Conservation (phyloP, 1,140 invertebrate species). For the Orchestia grillus region DNA sequence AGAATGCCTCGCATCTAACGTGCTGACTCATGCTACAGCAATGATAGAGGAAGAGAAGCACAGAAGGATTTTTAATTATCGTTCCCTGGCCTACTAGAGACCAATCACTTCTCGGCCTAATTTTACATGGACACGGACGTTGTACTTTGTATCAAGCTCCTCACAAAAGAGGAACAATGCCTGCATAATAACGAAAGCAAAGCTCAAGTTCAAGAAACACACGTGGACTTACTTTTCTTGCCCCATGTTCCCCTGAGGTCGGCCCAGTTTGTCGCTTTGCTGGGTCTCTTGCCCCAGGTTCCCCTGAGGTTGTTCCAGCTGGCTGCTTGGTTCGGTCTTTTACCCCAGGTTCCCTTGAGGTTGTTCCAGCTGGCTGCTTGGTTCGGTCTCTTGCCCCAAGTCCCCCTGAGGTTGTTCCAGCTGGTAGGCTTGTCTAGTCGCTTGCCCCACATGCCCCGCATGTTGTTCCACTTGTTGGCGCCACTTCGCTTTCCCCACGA, state of each 20-base stretch:
- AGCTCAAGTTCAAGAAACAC: neutral
- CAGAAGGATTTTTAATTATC: neutral
- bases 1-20: neutral
- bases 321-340: neutral
- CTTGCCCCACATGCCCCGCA: constrained; percentile 23
- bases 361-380: neutral
- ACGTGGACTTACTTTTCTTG: constrained; percentile 22
- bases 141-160: neutral
- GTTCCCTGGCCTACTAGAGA: neutral
- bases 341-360: constrained; percentile 28
- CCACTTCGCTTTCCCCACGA: constrained; percentile 41
- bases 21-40: neutral
- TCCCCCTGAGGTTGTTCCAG: neutral
- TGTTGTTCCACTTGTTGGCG: neutral
- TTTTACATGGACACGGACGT: neutral
- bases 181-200: neutral
- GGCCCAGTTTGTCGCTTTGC: neutral
- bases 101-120: neutral
- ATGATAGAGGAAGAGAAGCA: neutral
- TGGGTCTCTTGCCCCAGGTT: constrained; percentile 20
- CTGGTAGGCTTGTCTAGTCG: neutral
- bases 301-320: constrained; percentile 30
- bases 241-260: constrained; percentile 21
- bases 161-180: neutral
- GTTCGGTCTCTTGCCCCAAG: constrained; percentile 29